Evolutionary conservation across 2,113 vertebrate species (phyloP).

Genomic region (Sinocyclocheilus maitianheensis): DNA sequence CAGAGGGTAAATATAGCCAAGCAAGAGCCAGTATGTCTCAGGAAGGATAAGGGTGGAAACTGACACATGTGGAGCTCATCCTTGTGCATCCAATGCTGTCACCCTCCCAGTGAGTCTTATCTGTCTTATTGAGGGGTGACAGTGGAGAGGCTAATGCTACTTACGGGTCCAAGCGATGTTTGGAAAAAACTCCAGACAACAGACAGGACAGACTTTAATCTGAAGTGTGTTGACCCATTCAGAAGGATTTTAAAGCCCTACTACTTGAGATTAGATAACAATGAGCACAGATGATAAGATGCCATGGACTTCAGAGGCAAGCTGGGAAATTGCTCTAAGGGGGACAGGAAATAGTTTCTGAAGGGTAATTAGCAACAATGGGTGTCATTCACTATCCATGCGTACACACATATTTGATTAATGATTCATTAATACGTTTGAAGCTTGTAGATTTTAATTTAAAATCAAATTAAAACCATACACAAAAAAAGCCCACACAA

Average conservation of each 20-base stretch:
- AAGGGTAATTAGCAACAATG: conserved; percentile 8
- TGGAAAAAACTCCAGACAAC: conserved; percentile 58
- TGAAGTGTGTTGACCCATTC: conserved; percentile 12
- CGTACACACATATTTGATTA: background rate
- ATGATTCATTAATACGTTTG: background rate
- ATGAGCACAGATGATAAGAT: background rate
- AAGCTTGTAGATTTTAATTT: background rate
- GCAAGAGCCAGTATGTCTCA: conserved; percentile 33
- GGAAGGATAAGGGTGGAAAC: conserved; percentile 30
- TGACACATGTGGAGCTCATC: conserved; percentile 20
- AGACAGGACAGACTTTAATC: conserved; percentile 63
- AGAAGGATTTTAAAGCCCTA: conserved; percentile 20
- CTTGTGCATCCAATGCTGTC: conserved; percentile 42
- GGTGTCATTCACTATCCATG: background rate
- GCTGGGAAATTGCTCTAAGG: background rate
- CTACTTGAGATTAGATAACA: conserved; percentile 35
- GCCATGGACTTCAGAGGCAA: background rate
- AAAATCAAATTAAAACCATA: too few relatives aligned
- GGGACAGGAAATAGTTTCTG: background rate
- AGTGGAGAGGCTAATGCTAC: conserved; percentile 35
- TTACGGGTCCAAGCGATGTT: background rate
- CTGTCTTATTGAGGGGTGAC: conserved; percentile 56
- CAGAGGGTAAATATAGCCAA: conserved; percentile 43
- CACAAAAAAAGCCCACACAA: too few relatives aligned
- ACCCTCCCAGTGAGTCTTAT: conserved; percentile 50